Conservation (phyloP, 92 coral and sea anemone species). For the Actinostola sp. region DNA sequence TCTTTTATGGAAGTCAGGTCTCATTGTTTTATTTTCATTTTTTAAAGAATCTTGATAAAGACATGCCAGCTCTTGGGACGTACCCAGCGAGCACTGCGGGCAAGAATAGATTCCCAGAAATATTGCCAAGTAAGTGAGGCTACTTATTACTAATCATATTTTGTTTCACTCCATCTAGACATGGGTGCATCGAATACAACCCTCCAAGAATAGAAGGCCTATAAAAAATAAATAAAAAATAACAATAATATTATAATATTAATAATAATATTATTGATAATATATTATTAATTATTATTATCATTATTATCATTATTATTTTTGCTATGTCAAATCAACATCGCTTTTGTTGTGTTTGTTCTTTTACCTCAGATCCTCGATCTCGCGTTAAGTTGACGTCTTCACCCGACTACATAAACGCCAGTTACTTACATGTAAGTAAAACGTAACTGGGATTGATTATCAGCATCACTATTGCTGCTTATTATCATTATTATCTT, state of each 20-base stretch:
- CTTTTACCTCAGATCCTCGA: constrained; percentile 62
- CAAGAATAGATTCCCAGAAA: constrained; percentile 84
- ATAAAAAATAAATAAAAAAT: neutral
- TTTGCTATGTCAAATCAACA: no score
- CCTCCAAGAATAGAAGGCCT: no score
- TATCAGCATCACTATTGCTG: no score
- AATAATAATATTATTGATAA: no score
- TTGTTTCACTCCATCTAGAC: no score
- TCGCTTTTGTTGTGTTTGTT: neutral
- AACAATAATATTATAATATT: neutral
- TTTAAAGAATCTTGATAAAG: constrained; percentile 77
- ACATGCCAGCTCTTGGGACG: constrained; percentile 57
- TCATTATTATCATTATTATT: no score
- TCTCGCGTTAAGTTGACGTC: constrained; percentile 79
- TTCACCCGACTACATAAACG: constrained; percentile 90
- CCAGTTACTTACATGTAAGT: constrained; percentile 83
- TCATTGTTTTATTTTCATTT: neutral
- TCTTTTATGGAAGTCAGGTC: neutral
- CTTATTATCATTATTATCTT: no score
- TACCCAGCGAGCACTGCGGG: constrained; percentile 73
- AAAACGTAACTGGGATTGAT: neutral
- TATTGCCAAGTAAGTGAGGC: constrained; percentile 77
- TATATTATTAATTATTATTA: no score
- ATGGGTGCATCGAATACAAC: no score
- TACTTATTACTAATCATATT: neutral